A percentile compares a stretch with the other conserved stretches of the same genome.
These are phyloP conservation scores for Syngnathus scovelli DNA, from an alignment of 2,113 vertebrate genomes.

Conservation along the genomic window DNA sequence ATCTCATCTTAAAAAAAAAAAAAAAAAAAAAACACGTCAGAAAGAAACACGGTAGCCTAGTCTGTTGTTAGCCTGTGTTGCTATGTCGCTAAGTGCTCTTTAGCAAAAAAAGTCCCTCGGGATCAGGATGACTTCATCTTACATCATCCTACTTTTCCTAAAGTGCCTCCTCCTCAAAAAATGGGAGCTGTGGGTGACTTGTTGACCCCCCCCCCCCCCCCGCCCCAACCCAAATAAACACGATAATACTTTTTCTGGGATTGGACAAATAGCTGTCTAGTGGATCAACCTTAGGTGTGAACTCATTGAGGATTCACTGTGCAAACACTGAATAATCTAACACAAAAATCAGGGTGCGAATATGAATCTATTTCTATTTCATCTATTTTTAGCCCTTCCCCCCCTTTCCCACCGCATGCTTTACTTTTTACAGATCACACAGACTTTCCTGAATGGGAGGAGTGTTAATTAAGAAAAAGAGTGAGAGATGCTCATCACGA, in stretches of 20 bases:
- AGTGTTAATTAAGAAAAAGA: constrained; percentile 56
- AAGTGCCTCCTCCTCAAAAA: not conserved
- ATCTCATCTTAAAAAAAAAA: no score
- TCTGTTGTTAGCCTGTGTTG: not conserved
- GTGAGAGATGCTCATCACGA: constrained; percentile 5
- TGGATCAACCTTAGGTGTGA: not conserved
- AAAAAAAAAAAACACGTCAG: no score
- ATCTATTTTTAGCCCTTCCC: constrained; percentile 26
- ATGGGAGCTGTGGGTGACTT: not conserved
- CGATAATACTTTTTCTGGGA: constrained; percentile 7
- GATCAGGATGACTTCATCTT: not conserved
- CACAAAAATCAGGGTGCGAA: constrained; percentile 39
- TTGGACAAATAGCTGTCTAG: constrained; percentile 2
- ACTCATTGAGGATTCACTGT: constrained; percentile 4
- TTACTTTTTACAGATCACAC: constrained; percentile 33
- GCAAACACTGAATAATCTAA: constrained; percentile 66
- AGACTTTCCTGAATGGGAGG: constrained; percentile 48
- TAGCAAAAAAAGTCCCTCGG: no score
- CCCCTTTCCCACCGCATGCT: constrained; percentile 17
- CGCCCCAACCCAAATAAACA: not conserved
- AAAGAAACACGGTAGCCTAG: no score
- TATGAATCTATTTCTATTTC: not conserved
- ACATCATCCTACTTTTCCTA: not conserved
- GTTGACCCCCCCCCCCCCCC: not conserved
- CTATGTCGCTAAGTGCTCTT: no score